Evolutionary conservation across 2,113 vertebrate genomes (phyloP).

Genomic region (Ginglymostoma cirratum): DNA sequence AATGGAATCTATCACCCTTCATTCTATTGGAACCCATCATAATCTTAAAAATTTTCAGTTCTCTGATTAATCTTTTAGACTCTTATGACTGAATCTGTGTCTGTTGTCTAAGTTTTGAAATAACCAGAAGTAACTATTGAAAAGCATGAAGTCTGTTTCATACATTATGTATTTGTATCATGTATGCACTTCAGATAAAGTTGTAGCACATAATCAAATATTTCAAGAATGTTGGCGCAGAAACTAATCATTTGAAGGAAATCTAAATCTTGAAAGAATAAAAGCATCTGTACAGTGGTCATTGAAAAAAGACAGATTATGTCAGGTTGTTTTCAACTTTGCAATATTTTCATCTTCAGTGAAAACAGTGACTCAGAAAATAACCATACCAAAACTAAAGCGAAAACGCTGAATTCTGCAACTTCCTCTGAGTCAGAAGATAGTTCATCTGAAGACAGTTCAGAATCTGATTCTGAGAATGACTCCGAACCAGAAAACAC

Average conservation of each 20-base stretch:
- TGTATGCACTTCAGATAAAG: not conserved
- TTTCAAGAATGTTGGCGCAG: not conserved
- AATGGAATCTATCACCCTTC: not conserved
- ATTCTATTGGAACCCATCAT: not conserved
- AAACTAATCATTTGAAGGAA: not conserved
- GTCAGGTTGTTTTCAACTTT: not conserved
- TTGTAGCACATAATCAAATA: not conserved
- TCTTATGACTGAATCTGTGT: not conserved
- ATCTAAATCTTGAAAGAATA: not conserved
- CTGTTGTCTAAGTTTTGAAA: not conserved
- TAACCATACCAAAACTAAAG: constrained; percentile 44
- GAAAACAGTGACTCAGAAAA: constrained; percentile 48
- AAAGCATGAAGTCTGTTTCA: not conserved
- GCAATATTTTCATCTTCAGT: constrained; percentile 2
- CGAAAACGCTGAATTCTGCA: constrained; percentile 45
- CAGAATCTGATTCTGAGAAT: constrained; percentile 63
- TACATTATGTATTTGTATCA: not conserved
- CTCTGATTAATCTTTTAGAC: not conserved
- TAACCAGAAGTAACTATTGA: not conserved
- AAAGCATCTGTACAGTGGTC: not conserved
- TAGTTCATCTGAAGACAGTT: constrained; percentile 62
- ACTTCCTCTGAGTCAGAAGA: constrained; percentile 51
- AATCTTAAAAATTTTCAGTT: not conserved
- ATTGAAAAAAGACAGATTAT: not conserved
- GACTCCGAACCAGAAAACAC: constrained; percentile 50